Base-by-base conservation (phyloP, 2,888 invertebrate species). In the Diaprepes abbreviatus region DNA sequence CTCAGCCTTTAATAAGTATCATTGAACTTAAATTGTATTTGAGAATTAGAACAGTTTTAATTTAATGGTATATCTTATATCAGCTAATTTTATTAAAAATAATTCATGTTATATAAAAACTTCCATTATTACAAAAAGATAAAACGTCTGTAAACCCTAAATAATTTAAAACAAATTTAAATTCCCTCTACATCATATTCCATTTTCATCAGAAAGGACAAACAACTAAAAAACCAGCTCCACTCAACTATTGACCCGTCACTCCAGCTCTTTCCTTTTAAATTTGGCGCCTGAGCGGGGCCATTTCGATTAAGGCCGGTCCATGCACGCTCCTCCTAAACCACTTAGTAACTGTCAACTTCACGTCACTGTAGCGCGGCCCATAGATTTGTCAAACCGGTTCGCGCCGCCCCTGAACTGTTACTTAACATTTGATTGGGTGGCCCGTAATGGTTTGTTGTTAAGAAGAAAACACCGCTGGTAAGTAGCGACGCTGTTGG, bases 261-360 rank as follows among this genome's bases (percentile, higher is more conserved):
- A 45, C 57, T 58, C 19, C 45, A 40, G 60, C 57, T 55, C 66
- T 62, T 52, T 59, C 70, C 70, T 70, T 70, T 72, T 40, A 63
- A 70, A 70, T 70, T 69, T 54, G 19, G 48, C 40, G 48, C 36
- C 48, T 45, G 38, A 40, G 67, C 80, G 83, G 79, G 80, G 84
- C 85, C 85, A 85, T 85, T 81, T 83, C 78, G 81, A 80, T 84
- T 83, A 82, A 82, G 84, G 84, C 80, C 80, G 83, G 81, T 78
- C 81, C 79, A 78, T 78, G 74, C 76, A 75, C 76, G 83, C 84
- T 82, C 85, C 85, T 83, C 85, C 85, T 85, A 80, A 80, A 83
- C 77, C 81, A 82, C 83, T 85, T 85, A 82, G 84, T 85, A 80
- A 74, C 80, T 82, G 85, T 85, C 85, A 83, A 78, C 79, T 72